Conservation (phyloP, 2,888 invertebrate species). For the Meganola albula region DNA sequence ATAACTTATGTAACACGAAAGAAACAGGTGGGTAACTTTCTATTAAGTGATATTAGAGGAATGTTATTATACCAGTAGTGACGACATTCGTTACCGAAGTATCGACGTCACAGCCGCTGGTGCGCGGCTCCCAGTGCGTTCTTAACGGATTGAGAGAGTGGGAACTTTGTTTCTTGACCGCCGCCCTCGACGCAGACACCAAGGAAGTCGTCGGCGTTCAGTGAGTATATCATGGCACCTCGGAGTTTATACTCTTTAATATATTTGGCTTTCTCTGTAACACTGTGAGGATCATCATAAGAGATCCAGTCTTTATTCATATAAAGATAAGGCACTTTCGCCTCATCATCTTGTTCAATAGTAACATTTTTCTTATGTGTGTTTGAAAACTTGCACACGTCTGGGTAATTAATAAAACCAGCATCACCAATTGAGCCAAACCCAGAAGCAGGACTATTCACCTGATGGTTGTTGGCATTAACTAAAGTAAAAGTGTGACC, state of each 20-base stretch:
- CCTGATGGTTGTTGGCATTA: slow-evolving; percentile 80
- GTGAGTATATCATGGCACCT: slow-evolving; percentile 90
- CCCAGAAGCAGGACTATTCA: slow-evolving; percentile 84
- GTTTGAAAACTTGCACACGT: slow-evolving; percentile 82
- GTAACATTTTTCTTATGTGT: slow-evolving; percentile 64
- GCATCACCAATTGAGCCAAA: slow-evolving; percentile 81
- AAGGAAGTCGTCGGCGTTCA: slow-evolving; percentile 88
- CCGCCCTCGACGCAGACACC: slow-evolving; percentile 64
- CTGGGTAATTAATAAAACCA: slow-evolving; percentile 85
- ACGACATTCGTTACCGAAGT: too few relatives aligned
- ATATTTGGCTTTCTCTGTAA: slow-evolving; percentile 82
- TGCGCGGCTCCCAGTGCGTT: background rate
- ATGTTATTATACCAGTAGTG: too few relatives aligned
- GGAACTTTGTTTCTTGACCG: slow-evolving; percentile 29
- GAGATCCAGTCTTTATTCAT: slow-evolving; percentile 88
- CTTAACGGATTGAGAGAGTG: slow-evolving; percentile 40
- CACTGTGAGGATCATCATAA: slow-evolving; percentile 85
- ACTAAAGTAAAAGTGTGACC: slow-evolving; percentile 87
- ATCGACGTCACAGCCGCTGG: too few relatives aligned
- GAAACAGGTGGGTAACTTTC: slow-evolving; percentile 58
- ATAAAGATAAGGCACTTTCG: slow-evolving; percentile 87
- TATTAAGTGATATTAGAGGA: slow-evolving; percentile 12
- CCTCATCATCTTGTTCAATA: slow-evolving; percentile 79
- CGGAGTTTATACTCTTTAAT: slow-evolving; percentile 80
- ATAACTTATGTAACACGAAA: slow-evolving; percentile 67